Conservation (phyloP, 1,140 invertebrate genomes). For the Zaprionus kolodkinae region DNA sequence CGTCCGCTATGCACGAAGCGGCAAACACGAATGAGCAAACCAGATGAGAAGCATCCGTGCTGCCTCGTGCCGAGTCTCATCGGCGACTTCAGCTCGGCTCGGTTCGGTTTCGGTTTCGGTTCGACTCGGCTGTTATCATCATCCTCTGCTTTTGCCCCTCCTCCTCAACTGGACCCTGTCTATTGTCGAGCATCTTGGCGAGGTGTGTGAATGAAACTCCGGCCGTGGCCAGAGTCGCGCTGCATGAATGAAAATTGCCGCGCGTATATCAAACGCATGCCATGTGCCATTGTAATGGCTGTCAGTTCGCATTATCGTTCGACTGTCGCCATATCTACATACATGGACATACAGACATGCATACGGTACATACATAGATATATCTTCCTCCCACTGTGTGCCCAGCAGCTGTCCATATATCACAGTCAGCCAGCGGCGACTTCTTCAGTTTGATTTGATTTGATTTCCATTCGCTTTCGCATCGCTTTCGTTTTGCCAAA, state of each 20-base stretch:
- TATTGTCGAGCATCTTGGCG: slow-evolving; percentile 32
- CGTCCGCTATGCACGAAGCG: slow-evolving; percentile 70
- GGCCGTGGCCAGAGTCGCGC: slow-evolving; percentile 3
- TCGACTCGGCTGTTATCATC: neutral
- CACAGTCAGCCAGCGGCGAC: slow-evolving; percentile 30
- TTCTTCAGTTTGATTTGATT: slow-evolving; percentile 66
- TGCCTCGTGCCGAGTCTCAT: slow-evolving; percentile 31
- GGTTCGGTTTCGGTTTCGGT: too few relatives aligned
- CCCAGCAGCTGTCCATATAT: slow-evolving; percentile 43
- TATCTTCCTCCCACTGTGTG: slow-evolving; percentile 8
- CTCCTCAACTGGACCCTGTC: slow-evolving; percentile 11
- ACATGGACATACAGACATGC: neutral
- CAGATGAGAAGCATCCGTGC: slow-evolving; percentile 27
- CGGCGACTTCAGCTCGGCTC: neutral
- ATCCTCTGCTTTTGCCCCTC: neutral
- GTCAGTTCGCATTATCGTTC: slow-evolving; percentile 65
- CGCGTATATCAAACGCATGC: slow-evolving; percentile 76
- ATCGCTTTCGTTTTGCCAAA: slow-evolving; percentile 37
- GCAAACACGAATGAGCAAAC: slow-evolving; percentile 72
- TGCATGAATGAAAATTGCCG: slow-evolving; percentile 71
- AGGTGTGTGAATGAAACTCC: slow-evolving; percentile 30
- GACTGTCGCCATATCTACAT: slow-evolving; percentile 59
- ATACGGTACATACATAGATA: neutral
- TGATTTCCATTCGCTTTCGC: slow-evolving; percentile 60
- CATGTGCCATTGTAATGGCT: slow-evolving; percentile 59